A percentile compares a stretch with the other conserved stretches of the same genome.
Evolutionary conservation across 2,888 invertebrate genomes (phyloP).

Genomic region (Dusona sp.): DNA sequence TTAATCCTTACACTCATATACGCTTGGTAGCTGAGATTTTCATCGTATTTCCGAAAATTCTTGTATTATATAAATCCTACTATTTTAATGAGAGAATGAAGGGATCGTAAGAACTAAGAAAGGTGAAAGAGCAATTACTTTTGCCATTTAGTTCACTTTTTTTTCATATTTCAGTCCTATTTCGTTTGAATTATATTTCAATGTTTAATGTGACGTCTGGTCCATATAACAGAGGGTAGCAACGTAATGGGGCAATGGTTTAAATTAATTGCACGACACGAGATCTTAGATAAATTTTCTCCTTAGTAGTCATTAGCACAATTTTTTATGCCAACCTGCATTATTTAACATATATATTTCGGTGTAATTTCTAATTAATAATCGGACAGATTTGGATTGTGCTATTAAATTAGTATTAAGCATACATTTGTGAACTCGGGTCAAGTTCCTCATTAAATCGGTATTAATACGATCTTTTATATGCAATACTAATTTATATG

Average conservation of each 20-base stretch:
- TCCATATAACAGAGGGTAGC: background rate
- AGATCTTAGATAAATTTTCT: background rate
- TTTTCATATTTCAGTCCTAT: background rate
- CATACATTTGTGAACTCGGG: background rate
- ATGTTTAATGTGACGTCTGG: background rate
- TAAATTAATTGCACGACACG: slow-evolving; percentile 4
- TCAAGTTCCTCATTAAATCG: background rate
- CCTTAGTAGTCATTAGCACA: background rate
- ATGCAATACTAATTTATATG: background rate
- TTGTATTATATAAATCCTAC: too few species aligned
- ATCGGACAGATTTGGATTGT: background rate
- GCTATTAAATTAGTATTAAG: background rate
- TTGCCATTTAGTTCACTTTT: background rate
- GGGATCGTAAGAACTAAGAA: too few species aligned
- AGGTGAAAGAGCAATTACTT: too few species aligned
- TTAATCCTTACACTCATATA: too few species aligned
- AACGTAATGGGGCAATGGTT: background rate
- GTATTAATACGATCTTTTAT: background rate
- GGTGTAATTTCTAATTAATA: background rate
- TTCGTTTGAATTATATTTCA: slow-evolving; percentile 2
- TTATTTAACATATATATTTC: background rate
- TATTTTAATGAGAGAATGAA: too few species aligned
- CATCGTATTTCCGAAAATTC: too few species aligned
- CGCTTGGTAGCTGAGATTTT: too few species aligned
- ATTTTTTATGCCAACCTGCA: background rate